A percentile compares a stretch with the other conserved stretches of the same genome.
Evolutionary conservation across 2,888 invertebrate genomes (phyloP).

Genomic region (Neuroscelio doddi): DNA sequence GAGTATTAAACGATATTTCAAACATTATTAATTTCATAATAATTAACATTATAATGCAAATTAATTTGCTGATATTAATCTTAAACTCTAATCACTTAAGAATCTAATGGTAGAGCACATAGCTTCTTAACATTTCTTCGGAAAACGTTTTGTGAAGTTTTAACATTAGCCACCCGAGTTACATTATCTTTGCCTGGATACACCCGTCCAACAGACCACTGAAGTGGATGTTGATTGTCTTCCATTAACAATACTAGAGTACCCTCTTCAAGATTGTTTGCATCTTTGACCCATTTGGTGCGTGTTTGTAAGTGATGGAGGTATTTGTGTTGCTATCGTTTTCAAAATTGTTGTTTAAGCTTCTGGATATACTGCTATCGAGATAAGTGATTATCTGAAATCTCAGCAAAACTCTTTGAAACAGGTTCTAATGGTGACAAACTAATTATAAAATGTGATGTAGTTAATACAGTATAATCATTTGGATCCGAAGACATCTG

Average conservation of each 20-base stretch:
- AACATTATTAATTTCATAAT: too few relatives aligned
- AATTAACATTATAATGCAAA: too few relatives aligned
- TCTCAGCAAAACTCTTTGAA: background rate
- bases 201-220: background rate
- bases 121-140: constrained; percentile 5
- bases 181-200: background rate
- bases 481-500: constrained; percentile 15
- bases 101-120: too few relatives aligned
- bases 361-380: constrained; percentile 13
- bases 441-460: constrained; percentile 17
- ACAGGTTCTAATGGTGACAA: background rate
- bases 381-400: too few relatives aligned
- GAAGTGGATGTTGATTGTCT: constrained; percentile 6
- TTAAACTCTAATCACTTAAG: too few relatives aligned
- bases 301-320: constrained; percentile 39
- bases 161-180: constrained; percentile 4
- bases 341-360: constrained; percentile 45
- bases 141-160: constrained; percentile 5
- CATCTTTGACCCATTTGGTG: constrained; percentile 34
- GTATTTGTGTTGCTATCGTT: constrained; percentile 42
- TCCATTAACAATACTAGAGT: constrained; percentile 5
- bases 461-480: background rate
- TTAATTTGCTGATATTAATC: too few relatives aligned
- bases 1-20: too few relatives aligned
- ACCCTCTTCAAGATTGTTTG: background rate